These are phyloP conservation scores for Drosophila eugracilis DNA, from an alignment of 1,140 invertebrate species.

Conservation along the genomic window DNA sequence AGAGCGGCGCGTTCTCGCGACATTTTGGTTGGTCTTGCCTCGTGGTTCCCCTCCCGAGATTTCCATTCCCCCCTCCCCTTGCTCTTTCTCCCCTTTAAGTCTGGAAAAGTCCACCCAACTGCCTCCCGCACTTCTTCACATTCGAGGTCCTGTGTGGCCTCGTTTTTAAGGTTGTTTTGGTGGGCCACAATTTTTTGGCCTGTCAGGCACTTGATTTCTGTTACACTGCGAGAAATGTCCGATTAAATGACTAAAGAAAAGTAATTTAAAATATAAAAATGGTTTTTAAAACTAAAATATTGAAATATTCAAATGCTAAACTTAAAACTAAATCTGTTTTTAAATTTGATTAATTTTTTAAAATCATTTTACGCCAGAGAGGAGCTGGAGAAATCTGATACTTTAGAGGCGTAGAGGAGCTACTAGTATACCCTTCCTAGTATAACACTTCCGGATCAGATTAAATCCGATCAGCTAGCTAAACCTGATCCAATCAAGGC, in stretches of 20 bases:
- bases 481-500: slow-evolving; percentile 46
- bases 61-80: neutral
- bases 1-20: slow-evolving; percentile 69
- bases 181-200: slow-evolving; percentile 73
- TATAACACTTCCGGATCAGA: slow-evolving; percentile 39
- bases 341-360: too few relatives aligned
- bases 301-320: neutral
- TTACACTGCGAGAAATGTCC: slow-evolving; percentile 4
- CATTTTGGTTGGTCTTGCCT: slow-evolving; percentile 75
- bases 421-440: neutral
- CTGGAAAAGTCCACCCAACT: slow-evolving; percentile 3
- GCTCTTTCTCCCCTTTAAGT: neutral
- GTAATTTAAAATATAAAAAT: too few relatives aligned
- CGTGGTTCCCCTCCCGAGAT: slow-evolving; percentile 14
- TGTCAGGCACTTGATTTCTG: slow-evolving; percentile 65
- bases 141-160: slow-evolving; percentile 50
- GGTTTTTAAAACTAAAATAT: too few relatives aligned
- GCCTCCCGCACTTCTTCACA: neutral
- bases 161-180: slow-evolving; percentile 72
- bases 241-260: too few relatives aligned
- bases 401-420: neutral
- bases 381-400: neutral
- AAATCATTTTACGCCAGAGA: too few relatives aligned
- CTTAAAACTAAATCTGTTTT: too few relatives aligned
- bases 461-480: slow-evolving; percentile 14